A percentile compares a stretch with the other conserved stretches of the same genome.
These are phyloP conservation scores for Aepyceros melampus DNA, from an alignment of 2,113 vertebrate species.

Conservation along the genomic window DNA sequence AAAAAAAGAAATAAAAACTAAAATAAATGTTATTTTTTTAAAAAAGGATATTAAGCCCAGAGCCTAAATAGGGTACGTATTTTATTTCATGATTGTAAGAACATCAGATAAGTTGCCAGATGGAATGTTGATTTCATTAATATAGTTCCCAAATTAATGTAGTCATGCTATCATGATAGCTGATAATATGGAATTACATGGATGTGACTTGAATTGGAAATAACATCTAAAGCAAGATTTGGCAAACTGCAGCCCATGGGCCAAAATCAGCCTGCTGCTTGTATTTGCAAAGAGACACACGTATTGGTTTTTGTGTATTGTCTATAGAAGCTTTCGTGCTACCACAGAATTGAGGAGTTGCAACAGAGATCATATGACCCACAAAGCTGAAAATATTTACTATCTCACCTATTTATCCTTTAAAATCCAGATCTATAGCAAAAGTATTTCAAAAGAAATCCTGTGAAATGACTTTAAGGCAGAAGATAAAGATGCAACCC, in stretches of 20 bases:
- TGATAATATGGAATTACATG: background rate
- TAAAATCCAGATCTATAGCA: background rate
- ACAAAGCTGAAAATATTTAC: background rate
- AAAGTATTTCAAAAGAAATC: background rate
- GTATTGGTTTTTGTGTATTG: background rate
- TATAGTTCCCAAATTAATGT: background rate
- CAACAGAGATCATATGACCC: background rate
- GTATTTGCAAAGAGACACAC: background rate
- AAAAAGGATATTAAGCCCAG: background rate
- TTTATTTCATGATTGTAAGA: background rate
- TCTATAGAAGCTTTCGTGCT: background rate
- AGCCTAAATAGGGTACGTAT: background rate
- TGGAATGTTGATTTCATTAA: background rate
- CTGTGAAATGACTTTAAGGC: background rate
- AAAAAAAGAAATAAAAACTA: background rate
- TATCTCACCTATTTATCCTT: background rate
- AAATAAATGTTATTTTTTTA: background rate
- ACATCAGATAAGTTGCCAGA: background rate
- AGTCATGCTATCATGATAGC: background rate
- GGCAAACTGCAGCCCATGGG: background rate
- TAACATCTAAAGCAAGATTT: background rate
- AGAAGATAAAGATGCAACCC: background rate
- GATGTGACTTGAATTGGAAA: background rate
- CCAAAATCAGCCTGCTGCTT: background rate
- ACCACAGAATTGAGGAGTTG: background rate